Base-by-base conservation (phyloP, 2,888 invertebrate species). In the Terebella lapidaria region DNA sequence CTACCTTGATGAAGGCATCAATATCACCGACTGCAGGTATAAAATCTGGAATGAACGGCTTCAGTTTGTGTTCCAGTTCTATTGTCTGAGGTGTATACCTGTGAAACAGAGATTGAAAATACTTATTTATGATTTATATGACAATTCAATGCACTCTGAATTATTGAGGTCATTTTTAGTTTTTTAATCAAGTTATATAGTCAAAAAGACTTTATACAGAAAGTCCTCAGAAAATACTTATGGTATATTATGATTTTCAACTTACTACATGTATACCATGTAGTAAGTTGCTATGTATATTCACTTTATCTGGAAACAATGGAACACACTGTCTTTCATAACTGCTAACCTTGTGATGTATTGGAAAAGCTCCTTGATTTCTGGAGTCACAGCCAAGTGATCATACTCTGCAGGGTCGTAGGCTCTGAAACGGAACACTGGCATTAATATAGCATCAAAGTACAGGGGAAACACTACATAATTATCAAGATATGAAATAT, bases 21-120 rank as follows among this genome's bases (percentile, higher is more conserved):
- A 96, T 94, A 81, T 99, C 97, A 0, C 99, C 99, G 53, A 99
- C 95, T 0, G 95, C 93, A 5, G 99, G 97, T 70, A 97, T 90
- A 82, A 89, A 97, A 74, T 99, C 97, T 1, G 96, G 94, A 58
- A 96, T 87, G 78, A 97, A 97, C 0, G 96, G 94, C 73, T 91
- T 89, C 74, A 97, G 84, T 74, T 91, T 91, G 78, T 90, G 89
- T 56, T 92, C 92, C 49, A 94, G 85, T 69, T 93, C 92, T 58
- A 94, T 89, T 72, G 88, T 88, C 81, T 94, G 94, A 0, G 96
- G 94, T 1, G 92, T 91, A 78, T 95, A 96, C 74, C 94, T 94
- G 56, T 29, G 56, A 46, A 24, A 26, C 51, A 49, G 18, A 22
- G 5, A 56, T 20, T 18, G 52, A 3, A 53, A 51, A 52, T 53